These are phyloP conservation scores for Akabosia matsudoensis DNA, from an alignment of 1,140 invertebrate species.

Conservation along the genomic window DNA sequence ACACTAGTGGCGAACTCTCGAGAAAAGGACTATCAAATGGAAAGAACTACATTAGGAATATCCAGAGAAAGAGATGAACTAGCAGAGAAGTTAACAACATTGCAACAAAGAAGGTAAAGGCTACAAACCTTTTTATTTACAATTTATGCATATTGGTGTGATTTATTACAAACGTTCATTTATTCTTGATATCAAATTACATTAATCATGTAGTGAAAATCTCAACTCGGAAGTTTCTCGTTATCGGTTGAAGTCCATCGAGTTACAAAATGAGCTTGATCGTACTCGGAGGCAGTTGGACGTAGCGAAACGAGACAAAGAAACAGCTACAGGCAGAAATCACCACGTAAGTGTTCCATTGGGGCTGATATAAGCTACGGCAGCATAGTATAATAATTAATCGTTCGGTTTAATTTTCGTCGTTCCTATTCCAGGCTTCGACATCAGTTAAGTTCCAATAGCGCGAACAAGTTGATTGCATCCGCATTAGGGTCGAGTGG, in stretches of 20 bases:
- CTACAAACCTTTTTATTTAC: too few species aligned
- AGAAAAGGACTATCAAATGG: conserved; percentile 34
- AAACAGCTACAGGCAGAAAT: conserved; percentile 35
- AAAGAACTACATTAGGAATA: conserved; percentile 21
- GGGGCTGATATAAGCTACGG: background rate
- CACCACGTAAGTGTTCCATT: conserved; percentile 19
- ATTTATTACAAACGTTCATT: background rate
- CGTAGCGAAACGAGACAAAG: conserved; percentile 37
- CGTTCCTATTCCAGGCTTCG: conserved; percentile 27
- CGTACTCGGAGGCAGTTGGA: conserved; percentile 32
- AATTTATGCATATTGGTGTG: too few species aligned
- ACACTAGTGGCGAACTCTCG: conserved; percentile 25
- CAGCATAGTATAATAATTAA: background rate
- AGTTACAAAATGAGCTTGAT: conserved; percentile 40
- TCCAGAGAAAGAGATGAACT: conserved; percentile 30
- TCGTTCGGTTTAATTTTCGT: background rate
- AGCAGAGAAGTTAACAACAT: conserved; percentile 4
- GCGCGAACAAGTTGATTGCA: conserved; percentile 22
- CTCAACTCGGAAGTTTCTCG: conserved; percentile 32
- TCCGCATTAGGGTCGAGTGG: background rate
- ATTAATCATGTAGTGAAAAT: conserved; percentile 35
- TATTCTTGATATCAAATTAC: background rate
- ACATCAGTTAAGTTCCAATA: conserved; percentile 28
- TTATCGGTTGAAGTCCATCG: conserved; percentile 35
- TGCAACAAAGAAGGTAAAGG: conserved; percentile 37